Conservation (phyloP, 2,797 vertebrate genomes). For the Lagodon rhomboides region DNA sequence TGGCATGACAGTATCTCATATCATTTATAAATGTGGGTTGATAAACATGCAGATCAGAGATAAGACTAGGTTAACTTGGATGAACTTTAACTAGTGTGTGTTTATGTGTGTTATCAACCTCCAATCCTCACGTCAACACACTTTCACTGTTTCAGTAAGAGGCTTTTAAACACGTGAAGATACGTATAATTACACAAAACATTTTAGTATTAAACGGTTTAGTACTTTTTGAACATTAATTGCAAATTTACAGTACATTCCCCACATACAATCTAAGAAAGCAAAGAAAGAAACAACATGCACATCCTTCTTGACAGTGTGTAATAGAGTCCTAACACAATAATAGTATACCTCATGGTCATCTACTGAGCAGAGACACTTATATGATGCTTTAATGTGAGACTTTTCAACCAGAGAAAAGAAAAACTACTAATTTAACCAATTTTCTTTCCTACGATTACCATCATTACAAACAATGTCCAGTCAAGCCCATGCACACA, state of each 20-base stretch:
- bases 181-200: neutral
- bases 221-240: no score
- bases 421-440: neutral
- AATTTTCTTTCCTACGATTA: neutral
- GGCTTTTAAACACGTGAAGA: neutral
- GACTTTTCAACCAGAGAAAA: neutral
- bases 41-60: neutral
- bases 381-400: neutral
- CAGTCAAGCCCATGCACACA: neutral
- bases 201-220: no score
- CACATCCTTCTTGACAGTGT: no score
- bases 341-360: no score
- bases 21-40: neutral
- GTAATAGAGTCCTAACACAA: no score
- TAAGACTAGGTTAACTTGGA: neutral
- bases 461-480: neutral
- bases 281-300: no score
- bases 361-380: no score
- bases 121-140: neutral
- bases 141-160: neutral
- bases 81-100: neutral
- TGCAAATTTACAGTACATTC: no score
- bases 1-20: neutral
- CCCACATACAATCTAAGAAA: no score
- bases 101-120: neutral